Conservation (phyloP, 2,113 vertebrate genomes). For the Chiloscyllium plagiosum region DNA sequence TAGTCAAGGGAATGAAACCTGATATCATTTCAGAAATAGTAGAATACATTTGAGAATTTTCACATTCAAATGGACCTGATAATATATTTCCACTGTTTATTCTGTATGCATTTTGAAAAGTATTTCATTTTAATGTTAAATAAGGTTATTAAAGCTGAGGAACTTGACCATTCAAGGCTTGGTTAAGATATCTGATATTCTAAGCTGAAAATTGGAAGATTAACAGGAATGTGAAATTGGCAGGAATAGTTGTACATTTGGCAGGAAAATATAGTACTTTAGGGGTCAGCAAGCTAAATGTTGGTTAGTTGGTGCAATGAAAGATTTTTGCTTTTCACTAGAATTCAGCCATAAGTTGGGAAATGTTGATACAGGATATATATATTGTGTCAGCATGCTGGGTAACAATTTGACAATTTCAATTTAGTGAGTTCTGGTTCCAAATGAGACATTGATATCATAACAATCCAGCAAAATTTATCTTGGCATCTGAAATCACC, state of each 20-base stretch:
- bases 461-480: background rate
- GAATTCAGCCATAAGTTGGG: background rate
- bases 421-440: background rate
- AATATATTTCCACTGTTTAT: background rate
- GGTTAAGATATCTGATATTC: background rate
- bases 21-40: background rate
- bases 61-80: background rate
- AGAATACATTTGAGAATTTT: background rate
- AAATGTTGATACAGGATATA: background rate
- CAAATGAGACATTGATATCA: background rate
- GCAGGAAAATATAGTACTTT: background rate
- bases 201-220: background rate
- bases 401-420: background rate
- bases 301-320: background rate
- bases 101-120: background rate
- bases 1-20: background rate
- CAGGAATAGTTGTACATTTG: background rate
- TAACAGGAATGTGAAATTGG: background rate
- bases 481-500: background rate
- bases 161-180: background rate
- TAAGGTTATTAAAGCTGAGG: background rate
- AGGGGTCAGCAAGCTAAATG: background rate
- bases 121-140: background rate
- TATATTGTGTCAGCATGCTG: background rate
- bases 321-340: background rate